Percentiles rank a stretch among this genome's conserved stretches.
Evolutionary conservation across 2,888 invertebrate species (phyloP).

Genomic region (Lepas anatifera): DNA sequence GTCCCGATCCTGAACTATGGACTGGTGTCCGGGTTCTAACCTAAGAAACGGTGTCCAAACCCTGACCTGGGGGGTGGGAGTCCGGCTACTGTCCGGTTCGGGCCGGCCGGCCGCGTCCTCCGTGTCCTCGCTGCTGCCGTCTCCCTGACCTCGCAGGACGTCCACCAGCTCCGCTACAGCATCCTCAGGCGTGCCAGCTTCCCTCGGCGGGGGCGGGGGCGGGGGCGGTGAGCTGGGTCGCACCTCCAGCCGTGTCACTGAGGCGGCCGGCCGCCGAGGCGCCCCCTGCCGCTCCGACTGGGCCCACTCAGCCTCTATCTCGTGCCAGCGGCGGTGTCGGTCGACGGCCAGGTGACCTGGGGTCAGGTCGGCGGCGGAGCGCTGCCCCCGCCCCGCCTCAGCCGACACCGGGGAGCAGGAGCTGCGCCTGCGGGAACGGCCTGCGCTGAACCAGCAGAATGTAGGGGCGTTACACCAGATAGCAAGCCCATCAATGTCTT

Average conservation of each 20-base stretch:
- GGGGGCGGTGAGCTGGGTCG: neutral
- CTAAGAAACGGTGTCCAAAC: too few species aligned
- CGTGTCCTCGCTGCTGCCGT: neutral
- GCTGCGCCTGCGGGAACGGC: too few species aligned
- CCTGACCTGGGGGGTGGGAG: too few species aligned
- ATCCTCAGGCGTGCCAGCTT: neutral
- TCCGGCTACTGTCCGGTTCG: too few species aligned
- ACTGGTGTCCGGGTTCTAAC: too few species aligned
- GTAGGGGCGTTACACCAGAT: too few species aligned
- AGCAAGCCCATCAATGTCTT: too few species aligned
- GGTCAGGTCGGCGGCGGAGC: neutral
- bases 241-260: neutral
- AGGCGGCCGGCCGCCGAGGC: conserved; percentile 1
- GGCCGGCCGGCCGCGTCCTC: neutral
- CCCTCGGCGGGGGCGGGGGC: neutral
- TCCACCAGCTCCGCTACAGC: too few species aligned
- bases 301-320: conserved; percentile 24
- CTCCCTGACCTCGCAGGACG: conserved; percentile 5
- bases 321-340: conserved; percentile 19
- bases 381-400: neutral
- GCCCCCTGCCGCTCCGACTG: conserved; percentile 20
- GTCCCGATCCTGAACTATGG: too few species aligned
- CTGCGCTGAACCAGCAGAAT: too few species aligned
- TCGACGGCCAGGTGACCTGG: conserved; percentile 19
- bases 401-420: too few species aligned